A percentile compares a stretch with the other conserved stretches of the same genome.
These are phyloP conservation scores for Sialis fuliginosa DNA, from an alignment of 2,888 invertebrate genomes.

Conservation along the genomic window DNA sequence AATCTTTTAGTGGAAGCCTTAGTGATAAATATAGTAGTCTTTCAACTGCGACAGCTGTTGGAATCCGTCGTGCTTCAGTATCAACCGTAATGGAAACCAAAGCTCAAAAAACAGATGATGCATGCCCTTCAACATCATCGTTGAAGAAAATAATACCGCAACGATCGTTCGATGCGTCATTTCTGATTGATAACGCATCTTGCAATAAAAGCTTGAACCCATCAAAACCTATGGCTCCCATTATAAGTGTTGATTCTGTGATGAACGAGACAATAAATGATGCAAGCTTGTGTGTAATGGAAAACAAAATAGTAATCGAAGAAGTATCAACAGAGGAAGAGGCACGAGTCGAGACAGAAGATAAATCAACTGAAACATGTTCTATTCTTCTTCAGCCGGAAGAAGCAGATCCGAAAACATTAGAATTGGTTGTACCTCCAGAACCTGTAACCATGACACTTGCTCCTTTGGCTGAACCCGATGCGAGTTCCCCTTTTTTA, in stretches of 20 bases:
- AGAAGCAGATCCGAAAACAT: conserved; percentile 1
- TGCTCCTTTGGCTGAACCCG: conserved; percentile 51
- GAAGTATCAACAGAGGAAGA: conserved; percentile 4
- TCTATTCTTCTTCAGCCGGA: conserved; percentile 1
- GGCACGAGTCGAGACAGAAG: conserved; percentile 7
- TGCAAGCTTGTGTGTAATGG: conserved; percentile 3
- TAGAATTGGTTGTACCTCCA: conserved; percentile 7
- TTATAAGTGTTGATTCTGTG: conserved; percentile 57
- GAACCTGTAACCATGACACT: conserved; percentile 24
- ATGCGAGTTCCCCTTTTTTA: conserved; percentile 46
- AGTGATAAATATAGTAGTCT: conserved; percentile 17
- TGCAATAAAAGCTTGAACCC: conserved; percentile 23
- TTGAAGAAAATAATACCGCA: conserved; percentile 24
- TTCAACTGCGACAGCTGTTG: conserved; percentile 19
- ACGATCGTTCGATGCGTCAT: conserved; percentile 11
- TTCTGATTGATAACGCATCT: conserved; percentile 4
- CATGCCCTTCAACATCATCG: conserved; percentile 24
- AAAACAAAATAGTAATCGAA: conserved; percentile 8
- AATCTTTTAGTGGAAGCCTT: conserved; percentile 43
- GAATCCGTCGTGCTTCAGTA: conserved; percentile 24
- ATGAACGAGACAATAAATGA: conserved; percentile 31
- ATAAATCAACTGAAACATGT: conserved; percentile 8
- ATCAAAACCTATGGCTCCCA: conserved; percentile 27
- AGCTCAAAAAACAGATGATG: conserved; percentile 28
- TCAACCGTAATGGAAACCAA: conserved; percentile 27